Evolutionary conservation across 2,797 vertebrate species (phyloP).

Genomic region (Onychomys arenicola): DNA sequence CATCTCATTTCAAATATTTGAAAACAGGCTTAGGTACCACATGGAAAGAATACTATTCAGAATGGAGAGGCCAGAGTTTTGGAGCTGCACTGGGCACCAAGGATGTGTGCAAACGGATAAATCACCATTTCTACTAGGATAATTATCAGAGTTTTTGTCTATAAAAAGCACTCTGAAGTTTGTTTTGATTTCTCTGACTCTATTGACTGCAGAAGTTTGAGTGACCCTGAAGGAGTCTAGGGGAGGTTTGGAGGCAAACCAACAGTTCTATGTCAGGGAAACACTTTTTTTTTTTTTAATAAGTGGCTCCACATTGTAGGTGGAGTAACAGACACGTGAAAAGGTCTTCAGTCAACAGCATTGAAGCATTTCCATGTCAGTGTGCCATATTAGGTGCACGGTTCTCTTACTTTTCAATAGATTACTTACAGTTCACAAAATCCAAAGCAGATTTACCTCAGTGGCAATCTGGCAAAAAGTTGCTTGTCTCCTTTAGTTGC

Average conservation of each 20-base stretch:
- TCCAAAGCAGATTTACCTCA: not conserved
- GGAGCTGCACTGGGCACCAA: not conserved
- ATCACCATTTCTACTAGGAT: not conserved
- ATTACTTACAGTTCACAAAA: constrained; percentile 32
- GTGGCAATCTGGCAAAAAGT: not conserved
- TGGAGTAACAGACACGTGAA: not conserved
- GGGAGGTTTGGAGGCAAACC: not conserved
- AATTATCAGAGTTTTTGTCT: not conserved
- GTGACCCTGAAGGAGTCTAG: not conserved
- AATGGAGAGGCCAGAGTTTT: not conserved
- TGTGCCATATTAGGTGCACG: not conserved
- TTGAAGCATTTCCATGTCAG: not conserved
- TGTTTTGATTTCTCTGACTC: not conserved
- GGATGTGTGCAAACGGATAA: not conserved
- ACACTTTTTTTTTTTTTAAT: not conserved
- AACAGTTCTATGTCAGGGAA: not conserved
- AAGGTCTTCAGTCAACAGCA: not conserved
- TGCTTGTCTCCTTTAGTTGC: not conserved
- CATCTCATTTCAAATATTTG: not conserved
- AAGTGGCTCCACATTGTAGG: not conserved
- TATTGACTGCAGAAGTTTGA: not conserved
- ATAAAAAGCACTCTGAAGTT: not conserved
- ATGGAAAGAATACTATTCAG: not conserved
- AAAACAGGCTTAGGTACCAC: not conserved
- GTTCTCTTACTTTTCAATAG: not conserved